Percentiles rank a stretch among this genome's conserved stretches.
Evolutionary conservation across 1,140 invertebrate genomes (phyloP).

Genomic region (Trachelipus rathkii): DNA sequence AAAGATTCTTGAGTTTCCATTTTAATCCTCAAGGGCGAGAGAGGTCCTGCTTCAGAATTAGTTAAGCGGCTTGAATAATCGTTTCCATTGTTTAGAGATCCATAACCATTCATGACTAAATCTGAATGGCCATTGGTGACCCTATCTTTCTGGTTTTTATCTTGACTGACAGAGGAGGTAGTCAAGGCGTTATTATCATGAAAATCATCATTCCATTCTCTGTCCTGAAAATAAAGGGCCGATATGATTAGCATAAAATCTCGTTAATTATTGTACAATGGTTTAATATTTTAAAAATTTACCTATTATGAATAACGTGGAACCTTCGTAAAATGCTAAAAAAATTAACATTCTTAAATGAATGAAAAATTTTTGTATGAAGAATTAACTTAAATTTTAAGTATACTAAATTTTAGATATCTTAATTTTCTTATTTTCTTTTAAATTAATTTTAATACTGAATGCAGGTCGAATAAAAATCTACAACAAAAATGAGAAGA

Average conservation of each 20-base stretch:
- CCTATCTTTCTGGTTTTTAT: neutral
- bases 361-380: neutral
- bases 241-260: too few relatives aligned
- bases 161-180: neutral
- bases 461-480: neutral
- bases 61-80: neutral
- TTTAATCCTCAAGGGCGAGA: neutral
- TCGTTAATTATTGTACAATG: too few relatives aligned
- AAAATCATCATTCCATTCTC: slow-evolving; percentile 5
- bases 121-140: neutral
- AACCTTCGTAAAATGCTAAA: too few relatives aligned
- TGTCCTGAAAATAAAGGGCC: neutral
- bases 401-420: too few relatives aligned
- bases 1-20: neutral
- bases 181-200: neutral
- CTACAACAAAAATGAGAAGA: neutral
- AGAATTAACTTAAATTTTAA: too few relatives aligned
- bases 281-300: too few relatives aligned
- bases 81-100: neutral
- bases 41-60: neutral
- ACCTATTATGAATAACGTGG: too few relatives aligned
- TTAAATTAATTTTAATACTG: neutral
- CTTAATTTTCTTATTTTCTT: neutral
- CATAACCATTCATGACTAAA: neutral
- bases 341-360: neutral